A percentile compares a stretch with the other conserved stretches of the same genome.
phyloP scores from a whole-genome alignment of 2,113 vertebrate genomes.

The Apteryx mantelli region DNA sequence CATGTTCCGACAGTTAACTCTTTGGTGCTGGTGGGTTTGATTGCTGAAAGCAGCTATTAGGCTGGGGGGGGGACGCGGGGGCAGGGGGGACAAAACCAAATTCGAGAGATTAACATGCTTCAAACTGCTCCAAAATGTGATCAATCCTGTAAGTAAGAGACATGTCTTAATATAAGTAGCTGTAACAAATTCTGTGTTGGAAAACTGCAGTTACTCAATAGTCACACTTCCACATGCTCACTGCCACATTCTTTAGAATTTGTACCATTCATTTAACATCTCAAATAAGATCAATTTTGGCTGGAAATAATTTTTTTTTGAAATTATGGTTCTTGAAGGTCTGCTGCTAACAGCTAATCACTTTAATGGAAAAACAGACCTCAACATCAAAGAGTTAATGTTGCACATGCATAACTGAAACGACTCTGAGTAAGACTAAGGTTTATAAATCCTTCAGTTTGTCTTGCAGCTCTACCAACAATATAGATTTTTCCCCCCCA shows the following conservation, averaged over 20 bases:
- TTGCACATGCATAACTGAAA: background rate
- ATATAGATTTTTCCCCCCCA: background rate
- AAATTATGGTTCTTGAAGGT: background rate
- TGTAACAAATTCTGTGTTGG: background rate
- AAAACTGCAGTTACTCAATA: background rate
- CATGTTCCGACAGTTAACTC: background rate
- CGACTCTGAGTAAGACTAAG: background rate
- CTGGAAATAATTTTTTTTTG: background rate
- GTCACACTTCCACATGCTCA: background rate
- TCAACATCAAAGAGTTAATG: slow-evolving; percentile 18
- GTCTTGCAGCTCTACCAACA: background rate
- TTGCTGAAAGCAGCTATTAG: background rate
- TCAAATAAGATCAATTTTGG: background rate
- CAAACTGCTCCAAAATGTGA: background rate
- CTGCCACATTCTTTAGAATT: background rate
- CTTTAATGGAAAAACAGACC: background rate
- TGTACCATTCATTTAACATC: background rate
- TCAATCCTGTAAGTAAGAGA: background rate
- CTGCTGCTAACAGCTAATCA: background rate
- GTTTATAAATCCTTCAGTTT: background rate
- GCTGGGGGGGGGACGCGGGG: no score
- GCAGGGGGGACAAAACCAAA: no score
- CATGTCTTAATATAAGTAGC: background rate
- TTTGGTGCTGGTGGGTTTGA: background rate
- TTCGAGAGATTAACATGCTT: background rate